Base-by-base conservation (phyloP, 2,888 invertebrate genomes). In the Lepeophtheirus nordmannii region DNA sequence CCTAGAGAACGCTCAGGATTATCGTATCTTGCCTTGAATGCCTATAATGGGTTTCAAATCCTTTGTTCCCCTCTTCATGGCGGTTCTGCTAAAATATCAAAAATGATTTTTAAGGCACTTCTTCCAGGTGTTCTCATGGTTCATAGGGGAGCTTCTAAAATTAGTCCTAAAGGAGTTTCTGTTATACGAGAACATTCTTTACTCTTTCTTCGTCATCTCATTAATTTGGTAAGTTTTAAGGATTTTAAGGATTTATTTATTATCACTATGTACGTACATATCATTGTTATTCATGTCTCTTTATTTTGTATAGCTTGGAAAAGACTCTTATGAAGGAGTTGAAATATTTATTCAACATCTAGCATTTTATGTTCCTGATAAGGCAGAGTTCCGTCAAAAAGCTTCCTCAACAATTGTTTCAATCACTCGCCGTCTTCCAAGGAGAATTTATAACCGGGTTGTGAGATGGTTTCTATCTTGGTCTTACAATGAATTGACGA, bases 51-150 rank as follows among this genome's bases (percentile, higher is more conserved):
- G 12, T 70, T 78, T 22, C 71, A 72, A 65, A 70, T 72, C 46
- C 69, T 79, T 0, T 78, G 78, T 68, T 71, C 73, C 64, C 72
- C 73, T 3, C 73, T 75, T 17, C 80, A 80, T 70, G 80, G 80
- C 9, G 68, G 67, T 17, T 41, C 66, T 11, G 58, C 58, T 12
- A 68, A 68, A 65, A 69, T 63, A 22, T 68, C 69, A 1, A 61
- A 60, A 3, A 57, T 68, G 11, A 68, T 70, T 17, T 64, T 70
- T 68, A 69, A 69, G 46, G 67, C 69, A 59, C 65, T 70, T 22
- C n/a, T 70, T 17, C 66, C 68, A n/a, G 68, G 65, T 38, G 69
- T 70, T 40, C 68, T 70, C 14, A 69, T 70, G 70, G 65, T 62
- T 22, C 65, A 68, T 57, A 61, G 69, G 37, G 69, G 69, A 14